These are phyloP conservation scores for Felis chaus DNA, from an alignment of 2,113 vertebrate species.

Conservation along the genomic window DNA sequence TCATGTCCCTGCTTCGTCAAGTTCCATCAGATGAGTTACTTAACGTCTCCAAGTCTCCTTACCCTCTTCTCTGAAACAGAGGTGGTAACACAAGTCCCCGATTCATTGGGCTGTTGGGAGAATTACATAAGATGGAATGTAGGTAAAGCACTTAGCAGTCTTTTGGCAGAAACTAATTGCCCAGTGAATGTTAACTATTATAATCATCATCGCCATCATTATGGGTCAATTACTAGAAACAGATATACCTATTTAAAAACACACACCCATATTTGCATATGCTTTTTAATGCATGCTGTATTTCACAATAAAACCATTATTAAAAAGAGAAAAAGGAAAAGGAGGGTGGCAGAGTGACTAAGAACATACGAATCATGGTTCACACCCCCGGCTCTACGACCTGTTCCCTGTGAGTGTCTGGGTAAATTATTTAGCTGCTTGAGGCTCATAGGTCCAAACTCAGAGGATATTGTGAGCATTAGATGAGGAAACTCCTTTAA, in stretches of 20 bases:
- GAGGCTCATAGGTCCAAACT: background rate
- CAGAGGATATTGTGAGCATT: background rate
- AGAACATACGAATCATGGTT: background rate
- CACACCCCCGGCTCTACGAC: background rate
- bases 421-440: slow-evolving; percentile 10
- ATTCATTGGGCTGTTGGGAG: background rate
- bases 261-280: background rate
- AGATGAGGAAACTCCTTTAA: background rate
- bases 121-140: slow-evolving; percentile 15
- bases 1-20: background rate
- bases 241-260: slow-evolving; percentile 34
- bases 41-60: background rate
- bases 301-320: slow-evolving; percentile 29
- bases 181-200: background rate
- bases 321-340: background rate
- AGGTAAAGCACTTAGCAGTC: background rate
- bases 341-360: background rate
- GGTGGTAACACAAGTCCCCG: background rate
- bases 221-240: slow-evolving; percentile 33
- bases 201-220: background rate
- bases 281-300: background rate
- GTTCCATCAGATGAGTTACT: background rate
- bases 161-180: slow-evolving; percentile 35
- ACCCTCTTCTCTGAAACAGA: slow-evolving; percentile 34
- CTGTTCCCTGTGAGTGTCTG: background rate